Conservation (phyloP, 2,888 invertebrate genomes). For the Helleia helle region DNA sequence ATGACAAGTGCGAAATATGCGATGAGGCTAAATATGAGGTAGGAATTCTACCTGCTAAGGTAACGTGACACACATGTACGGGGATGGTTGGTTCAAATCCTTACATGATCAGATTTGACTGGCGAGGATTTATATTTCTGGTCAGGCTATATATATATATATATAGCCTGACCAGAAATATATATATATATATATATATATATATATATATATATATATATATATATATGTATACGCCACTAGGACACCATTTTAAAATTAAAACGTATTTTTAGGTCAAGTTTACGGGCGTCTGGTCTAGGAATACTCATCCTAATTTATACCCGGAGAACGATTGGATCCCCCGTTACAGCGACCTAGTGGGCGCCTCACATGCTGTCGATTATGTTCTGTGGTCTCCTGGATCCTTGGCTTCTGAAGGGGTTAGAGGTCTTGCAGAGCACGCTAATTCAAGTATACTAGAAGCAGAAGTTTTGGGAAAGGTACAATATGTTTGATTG, state of each 20-base stretch:
- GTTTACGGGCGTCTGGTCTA: conserved; percentile 58
- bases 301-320: conserved; percentile 50
- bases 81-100: neutral
- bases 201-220: too few species aligned
- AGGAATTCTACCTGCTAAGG: too few species aligned
- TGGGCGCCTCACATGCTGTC: conserved; percentile 51
- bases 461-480: conserved; percentile 51
- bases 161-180: too few species aligned
- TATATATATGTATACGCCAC: too few species aligned
- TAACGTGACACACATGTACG: too few species aligned
- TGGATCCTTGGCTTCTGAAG: conserved; percentile 44
- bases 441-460: conserved; percentile 49
- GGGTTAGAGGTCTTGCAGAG: conserved; percentile 50
- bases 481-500: conserved; percentile 28
- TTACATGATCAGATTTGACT: neutral
- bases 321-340: conserved; percentile 61
- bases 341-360: conserved; percentile 51
- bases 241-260: too few species aligned
- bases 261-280: too few species aligned
- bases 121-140: too few species aligned
- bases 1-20: conserved; percentile 50
- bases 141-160: too few species aligned
- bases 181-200: too few species aligned
- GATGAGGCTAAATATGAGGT: conserved; percentile 67
- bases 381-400: conserved; percentile 53